Percentiles rank a stretch among this genome's conserved stretches.
phyloP scores from a whole-genome alignment of 2,888 invertebrate genomes.

The Conistra vaccinii region DNA sequence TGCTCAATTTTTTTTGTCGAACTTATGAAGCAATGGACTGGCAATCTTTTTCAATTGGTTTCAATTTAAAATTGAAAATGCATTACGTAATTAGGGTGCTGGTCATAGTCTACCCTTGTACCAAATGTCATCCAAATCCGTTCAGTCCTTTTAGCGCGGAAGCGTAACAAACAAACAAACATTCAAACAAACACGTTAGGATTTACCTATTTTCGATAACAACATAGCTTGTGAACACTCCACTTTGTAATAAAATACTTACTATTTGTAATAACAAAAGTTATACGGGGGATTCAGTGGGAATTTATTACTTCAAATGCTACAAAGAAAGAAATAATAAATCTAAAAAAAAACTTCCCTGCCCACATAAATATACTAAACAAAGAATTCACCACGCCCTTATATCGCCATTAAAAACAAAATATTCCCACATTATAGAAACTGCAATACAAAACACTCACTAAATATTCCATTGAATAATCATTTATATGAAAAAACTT shows the following conservation, averaged over 20 bases:
- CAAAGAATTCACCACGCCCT: slow-evolving; percentile 66
- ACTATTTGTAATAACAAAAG: background rate
- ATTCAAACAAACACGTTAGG: too few species aligned
- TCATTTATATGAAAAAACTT: slow-evolving; percentile 61
- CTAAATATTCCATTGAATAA: slow-evolving; percentile 63
- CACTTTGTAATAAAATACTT: background rate
- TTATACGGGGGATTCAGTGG: background rate
- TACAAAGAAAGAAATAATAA: slow-evolving; percentile 1
- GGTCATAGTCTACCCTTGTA: too few species aligned
- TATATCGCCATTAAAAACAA: slow-evolving; percentile 53
- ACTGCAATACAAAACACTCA: slow-evolving; percentile 56
- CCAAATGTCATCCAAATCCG: too few species aligned
- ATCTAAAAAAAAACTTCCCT: slow-evolving; percentile 15
- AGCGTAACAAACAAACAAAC: too few species aligned
- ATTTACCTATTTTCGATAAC: background rate
- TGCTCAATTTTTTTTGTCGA: too few species aligned
- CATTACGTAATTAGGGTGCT: too few species aligned
- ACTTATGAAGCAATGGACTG: too few species aligned
- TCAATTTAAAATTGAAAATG: too few species aligned
- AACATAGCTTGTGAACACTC: background rate
- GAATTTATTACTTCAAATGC: background rate
- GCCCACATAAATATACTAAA: slow-evolving; percentile 63
- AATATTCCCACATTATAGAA: slow-evolving; percentile 64
- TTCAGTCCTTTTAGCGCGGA: too few species aligned
- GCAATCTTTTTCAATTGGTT: too few species aligned